Percentiles rank a stretch among this genome's conserved stretches.
Conservation (phyloP, 1,140 invertebrate species). For the Daktulosphaira vitifoliae region DNA sequence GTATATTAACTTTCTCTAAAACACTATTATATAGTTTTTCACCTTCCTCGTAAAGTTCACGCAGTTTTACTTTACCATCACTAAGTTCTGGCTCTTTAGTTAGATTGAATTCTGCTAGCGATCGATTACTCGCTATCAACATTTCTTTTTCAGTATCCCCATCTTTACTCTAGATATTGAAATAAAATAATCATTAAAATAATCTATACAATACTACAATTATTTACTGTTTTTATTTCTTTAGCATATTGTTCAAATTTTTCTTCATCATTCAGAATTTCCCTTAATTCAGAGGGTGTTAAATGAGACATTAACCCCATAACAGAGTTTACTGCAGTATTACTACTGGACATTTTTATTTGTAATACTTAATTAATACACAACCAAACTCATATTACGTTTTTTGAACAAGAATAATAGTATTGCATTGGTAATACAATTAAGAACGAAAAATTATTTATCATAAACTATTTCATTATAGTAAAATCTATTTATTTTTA, state of each 20-base stretch:
- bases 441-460: too few species aligned
- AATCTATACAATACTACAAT: conserved; percentile 26
- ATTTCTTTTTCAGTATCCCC: conserved; percentile 74
- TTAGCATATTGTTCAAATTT: conserved; percentile 72
- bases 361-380: too few species aligned
- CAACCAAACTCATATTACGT: too few species aligned
- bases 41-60: conserved; percentile 59
- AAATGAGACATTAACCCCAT: conserved; percentile 50
- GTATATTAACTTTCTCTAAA: conserved; percentile 56
- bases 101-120: conserved; percentile 77
- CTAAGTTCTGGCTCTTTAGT: conserved; percentile 69
- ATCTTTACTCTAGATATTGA: conserved; percentile 61
- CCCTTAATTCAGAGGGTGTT: conserved; percentile 66
- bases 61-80: conserved; percentile 58
- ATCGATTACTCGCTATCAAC: conserved; percentile 74
- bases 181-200: conserved; percentile 37
- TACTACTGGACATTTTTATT: conserved; percentile 22
- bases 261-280: conserved; percentile 70
- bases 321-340: conserved; percentile 41
- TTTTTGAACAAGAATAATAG: too few species aligned
- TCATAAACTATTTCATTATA: too few species aligned
- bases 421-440: too few species aligned
- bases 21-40: conserved; percentile 56
- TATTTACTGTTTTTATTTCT: conserved; percentile 63
- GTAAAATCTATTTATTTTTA: too few species aligned